Evolutionary conservation across 2,113 vertebrate genomes (phyloP), one percentile per base, ranked within the genome.

Genomic region (Zingel zingel): DNA sequence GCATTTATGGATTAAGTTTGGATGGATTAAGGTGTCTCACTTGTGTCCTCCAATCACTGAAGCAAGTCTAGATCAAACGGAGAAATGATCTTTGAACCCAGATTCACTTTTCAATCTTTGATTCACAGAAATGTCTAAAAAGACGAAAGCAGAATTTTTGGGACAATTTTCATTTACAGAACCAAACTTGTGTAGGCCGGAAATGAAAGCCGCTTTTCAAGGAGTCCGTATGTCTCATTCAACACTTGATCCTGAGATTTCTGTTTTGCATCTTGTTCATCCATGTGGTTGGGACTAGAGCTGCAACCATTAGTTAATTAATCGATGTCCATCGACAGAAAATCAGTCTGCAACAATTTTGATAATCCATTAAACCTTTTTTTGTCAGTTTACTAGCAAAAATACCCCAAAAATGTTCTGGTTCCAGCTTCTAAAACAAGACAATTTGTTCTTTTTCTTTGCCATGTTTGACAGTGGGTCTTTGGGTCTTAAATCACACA

Each of bases 1-100:
- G 87, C 57, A 54, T 79, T 74, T 48, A 30, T 36, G 79, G 84
- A 86, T 48, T 11, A 74, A 72, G 66, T 69, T 21, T 18, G 75
- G 85, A 43, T 43, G 39, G 39, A 43, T 43, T 33, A 33, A 82
- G 47, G 56, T 13, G n/a, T 12, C 23, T 6, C 54, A 18, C 14
- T 51, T 23, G 65, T 43, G 62, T 21, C 54, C 16, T 71, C 62
- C 63, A 21, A 6, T 74, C 66, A 47, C 63, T 51, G 33, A 70
- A 59, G 57, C 65, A 70, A 75, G 73, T 75, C n/a, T 13, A 83
- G 68, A 54, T 79, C 76, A 45, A 43, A 43, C 50, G 16, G 36
- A 73, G 50, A 47, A 5, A 43, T 21, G 30, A 74, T 79, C 58
- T 88, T 50, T 70, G 27, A 83, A 63, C 70, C 54, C 21, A 23